Percentiles rank a stretch among this genome's conserved stretches.
Conservation (phyloP, 2,888 invertebrate species). For the Conistra vaccinii region DNA sequence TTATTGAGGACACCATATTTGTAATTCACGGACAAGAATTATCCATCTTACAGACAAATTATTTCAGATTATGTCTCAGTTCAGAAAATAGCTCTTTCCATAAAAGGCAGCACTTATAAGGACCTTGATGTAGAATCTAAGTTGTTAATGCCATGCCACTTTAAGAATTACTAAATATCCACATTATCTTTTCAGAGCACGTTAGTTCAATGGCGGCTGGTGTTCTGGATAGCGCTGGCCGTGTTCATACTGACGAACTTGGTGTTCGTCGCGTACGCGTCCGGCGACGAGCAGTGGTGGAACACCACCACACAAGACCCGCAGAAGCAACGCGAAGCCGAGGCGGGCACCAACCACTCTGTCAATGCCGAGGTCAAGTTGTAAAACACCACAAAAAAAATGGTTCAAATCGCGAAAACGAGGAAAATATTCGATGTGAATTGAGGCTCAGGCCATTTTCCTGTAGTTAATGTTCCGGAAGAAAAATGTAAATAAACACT, state of each 20-base stretch:
- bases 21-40: neutral
- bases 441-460: conserved; percentile 59
- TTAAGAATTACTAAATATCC: conserved; percentile 6
- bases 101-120: neutral
- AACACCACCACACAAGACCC: conserved; percentile 89
- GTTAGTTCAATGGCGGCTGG: conserved; percentile 93
- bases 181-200: conserved; percentile 87
- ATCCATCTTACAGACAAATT: neutral
- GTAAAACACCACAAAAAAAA: conserved; percentile 65
- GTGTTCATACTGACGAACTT: conserved; percentile 94
- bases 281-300: conserved; percentile 95
- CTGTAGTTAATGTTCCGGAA: conserved; percentile 54
- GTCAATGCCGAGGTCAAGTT: conserved; percentile 83
- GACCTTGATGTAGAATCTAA: neutral
- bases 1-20: neutral
- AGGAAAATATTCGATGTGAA: conserved; percentile 56
- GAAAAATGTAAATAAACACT: conserved; percentile 59
- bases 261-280: conserved; percentile 93
- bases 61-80: neutral
- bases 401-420: conserved; percentile 55
- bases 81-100: neutral
- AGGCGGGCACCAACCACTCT: conserved; percentile 74
- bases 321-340: conserved; percentile 78
- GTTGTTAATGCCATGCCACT: no score
- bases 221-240: conserved; percentile 95